These are phyloP conservation scores for Drosophila neoperkinsi DNA, from an alignment of 2,888 invertebrate genomes.

Conservation along the genomic window DNA sequence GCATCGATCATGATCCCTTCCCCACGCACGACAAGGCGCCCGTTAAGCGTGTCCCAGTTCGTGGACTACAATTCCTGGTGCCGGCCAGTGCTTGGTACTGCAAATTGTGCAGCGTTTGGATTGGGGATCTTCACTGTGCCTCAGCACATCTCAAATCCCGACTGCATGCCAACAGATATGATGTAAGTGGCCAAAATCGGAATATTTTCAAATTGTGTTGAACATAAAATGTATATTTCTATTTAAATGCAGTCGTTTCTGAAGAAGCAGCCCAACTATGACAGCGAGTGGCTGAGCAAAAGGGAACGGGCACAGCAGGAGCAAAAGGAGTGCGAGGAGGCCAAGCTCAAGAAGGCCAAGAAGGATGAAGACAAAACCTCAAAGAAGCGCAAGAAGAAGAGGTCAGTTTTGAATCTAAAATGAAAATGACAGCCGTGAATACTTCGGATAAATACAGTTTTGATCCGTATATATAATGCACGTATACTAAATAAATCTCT, in stretches of 20 bases:
- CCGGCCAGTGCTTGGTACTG: conserved; percentile 96
- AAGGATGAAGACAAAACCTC: conserved; percentile 83
- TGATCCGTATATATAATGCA: not conserved
- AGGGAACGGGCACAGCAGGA: conserved; percentile 90
- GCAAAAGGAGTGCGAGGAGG: conserved; percentile 80
- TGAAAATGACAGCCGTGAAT: not conserved
- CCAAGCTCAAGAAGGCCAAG: conserved; percentile 85
- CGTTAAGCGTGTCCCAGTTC: conserved; percentile 92
- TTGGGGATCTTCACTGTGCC: conserved; percentile 95
- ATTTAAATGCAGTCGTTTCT: conserved; percentile 88
- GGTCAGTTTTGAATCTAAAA: conserved; percentile 77
- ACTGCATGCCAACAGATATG: conserved; percentile 92
- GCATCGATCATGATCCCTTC: conserved; percentile 86
- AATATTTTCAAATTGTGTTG: not conserved
- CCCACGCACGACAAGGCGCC: conserved; percentile 90
- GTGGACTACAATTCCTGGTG: conserved; percentile 94
- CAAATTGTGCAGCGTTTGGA: conserved; percentile 94
- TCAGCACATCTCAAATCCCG: conserved; percentile 93
- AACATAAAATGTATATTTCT: not conserved
- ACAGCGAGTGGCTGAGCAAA: conserved; percentile 94
- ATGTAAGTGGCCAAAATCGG: conserved; percentile 86
- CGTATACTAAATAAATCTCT: not conserved
- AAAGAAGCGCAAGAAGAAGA: conserved; percentile 87
- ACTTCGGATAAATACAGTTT: not conserved
- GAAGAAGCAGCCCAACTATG: conserved; percentile 94